Base-by-base conservation (phyloP, 2,888 invertebrate species). In the Athetis lepigone region DNA sequence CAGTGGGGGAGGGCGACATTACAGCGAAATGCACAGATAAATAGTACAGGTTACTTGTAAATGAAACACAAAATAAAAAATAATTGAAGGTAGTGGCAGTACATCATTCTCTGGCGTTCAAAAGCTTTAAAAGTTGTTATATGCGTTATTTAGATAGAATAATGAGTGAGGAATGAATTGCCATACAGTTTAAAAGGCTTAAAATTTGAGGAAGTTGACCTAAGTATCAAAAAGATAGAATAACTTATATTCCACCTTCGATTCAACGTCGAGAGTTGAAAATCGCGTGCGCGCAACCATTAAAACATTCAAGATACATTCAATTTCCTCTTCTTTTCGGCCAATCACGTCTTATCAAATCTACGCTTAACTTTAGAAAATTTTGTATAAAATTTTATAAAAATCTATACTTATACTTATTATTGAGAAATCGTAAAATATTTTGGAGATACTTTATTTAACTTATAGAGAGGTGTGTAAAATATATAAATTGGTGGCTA, bases 361-460 rank as follows among this genome's bases (percentile, higher is more conserved):
- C 52, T 21, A 33, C 4, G 4, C 40, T 39, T 29, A 29, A 65
- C 40, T 51, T 51, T 29, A 19, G 21, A 29, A 8, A 23, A 29
- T 37, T 29, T 37, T 37, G 9, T 57, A 63, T 67, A 37, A n/a
- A 13, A 13, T 43, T 56, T 43, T 56, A 19, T 43, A 56, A n/a
- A 59, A 59, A 33, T 51, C 19, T 29, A 11, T 29, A 29, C 11
- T 11, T 11, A 11, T 37, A 46, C 4, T 27, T 64, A 40, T 47
- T 50, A 52, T 25, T 40, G 23, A 9, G 21, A 36, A 27, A 42
- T 1, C 8, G 7, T 8, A 33, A 33, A 13, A 33, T 33, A 37
- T 57, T 68, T 63, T 68, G 7, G 23, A 68, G 16, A 9, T 2
- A 16, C 16, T 68, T 37, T 45, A 43, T 63, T 63, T 55, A 7